Evolutionary conservation across 2,888 invertebrate species (phyloP), one percentile per base, ranked within the genome.

Genomic region (Adela reaumurella): DNA sequence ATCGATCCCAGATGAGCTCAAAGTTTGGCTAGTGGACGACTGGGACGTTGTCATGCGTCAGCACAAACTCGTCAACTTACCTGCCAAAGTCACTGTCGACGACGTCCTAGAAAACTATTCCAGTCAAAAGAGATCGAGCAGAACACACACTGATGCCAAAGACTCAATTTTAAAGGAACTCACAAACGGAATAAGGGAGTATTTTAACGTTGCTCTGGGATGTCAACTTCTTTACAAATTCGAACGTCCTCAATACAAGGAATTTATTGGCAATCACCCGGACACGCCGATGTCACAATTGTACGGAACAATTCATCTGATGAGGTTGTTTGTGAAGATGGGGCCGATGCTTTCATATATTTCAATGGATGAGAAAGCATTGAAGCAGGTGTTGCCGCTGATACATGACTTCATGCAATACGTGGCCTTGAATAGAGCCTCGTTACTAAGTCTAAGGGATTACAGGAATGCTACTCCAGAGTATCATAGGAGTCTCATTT

Each of bases 141-240:
- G 92, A 67, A 85, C 14, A 14, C 8, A 24, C 8, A 24, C 4
- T 24, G 5, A 88, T 2, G 88, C 86, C 52, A 94, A 92, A 57
- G 87, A 88, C 57, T 82, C 84, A 0, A 85, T 86, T 1, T 70
- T 86, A 41, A 76, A 81, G 17, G 86, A 87, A 62, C 84, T 89
- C 14, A 83, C 86, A 1, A 85, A 86, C 59, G 93, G 96, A 0
- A 86, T 97, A 35, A 86, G 90, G 56, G 95, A 95, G 62, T 97
- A 97, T 64, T 97, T 97, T 65, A 95, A 97, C 68, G 90, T 90
- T 0, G 92, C 95, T 70, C 72, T 97, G 11, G 94, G 95, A 2
- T 90, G 92, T 2, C 95, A 96, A 64, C 77, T 97, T 5, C 78
- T 97, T 5, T 98, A 97, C 67, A 95, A 95, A 67, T 95, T 94